These are phyloP conservation scores for Megalopta genalis DNA, from an alignment of 1,140 invertebrate genomes.

Conservation along the genomic window DNA sequence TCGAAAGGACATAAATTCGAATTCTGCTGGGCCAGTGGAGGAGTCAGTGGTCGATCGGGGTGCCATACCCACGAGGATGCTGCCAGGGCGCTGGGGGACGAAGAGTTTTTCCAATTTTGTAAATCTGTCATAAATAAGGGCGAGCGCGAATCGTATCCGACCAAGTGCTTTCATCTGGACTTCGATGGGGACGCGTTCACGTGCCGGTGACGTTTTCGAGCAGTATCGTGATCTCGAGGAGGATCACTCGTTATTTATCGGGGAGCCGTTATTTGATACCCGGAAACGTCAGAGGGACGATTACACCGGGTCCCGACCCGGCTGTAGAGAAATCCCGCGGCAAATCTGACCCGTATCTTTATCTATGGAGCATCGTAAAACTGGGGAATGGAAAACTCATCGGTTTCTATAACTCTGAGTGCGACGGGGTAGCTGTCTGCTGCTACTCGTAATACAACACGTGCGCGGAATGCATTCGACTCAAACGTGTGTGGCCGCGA, in stretches of 20 bases:
- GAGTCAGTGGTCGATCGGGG: constrained; percentile 5
- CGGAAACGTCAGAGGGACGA: constrained; percentile 1
- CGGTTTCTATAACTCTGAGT: neutral
- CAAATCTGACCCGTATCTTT: neutral
- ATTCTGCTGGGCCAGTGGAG: neutral
- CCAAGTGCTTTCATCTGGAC: constrained; percentile 19
- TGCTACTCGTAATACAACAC: no score
- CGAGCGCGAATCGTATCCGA: constrained; percentile 11
- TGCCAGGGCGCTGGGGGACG: neutral
- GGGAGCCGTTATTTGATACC: neutral
- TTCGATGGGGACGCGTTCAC: constrained; percentile 21
- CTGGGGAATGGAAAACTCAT: neutral
- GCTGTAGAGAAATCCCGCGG: neutral
- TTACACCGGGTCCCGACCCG: neutral
- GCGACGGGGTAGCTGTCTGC: no score
- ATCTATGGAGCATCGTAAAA: neutral
- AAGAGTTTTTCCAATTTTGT: constrained; percentile 49
- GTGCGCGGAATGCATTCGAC: no score
- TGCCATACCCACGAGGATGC: neutral
- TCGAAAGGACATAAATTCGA: constrained; percentile 33
- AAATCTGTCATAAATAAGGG: constrained; percentile 54
- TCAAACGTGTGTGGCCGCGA: no score
- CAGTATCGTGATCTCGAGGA: constrained; percentile 32
- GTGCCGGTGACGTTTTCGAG: constrained; percentile 39
- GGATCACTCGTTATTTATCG: constrained; percentile 40